These are phyloP conservation scores for Thamnophis elegans DNA, from an alignment of 2,797 vertebrate genomes.

Conservation along the genomic window DNA sequence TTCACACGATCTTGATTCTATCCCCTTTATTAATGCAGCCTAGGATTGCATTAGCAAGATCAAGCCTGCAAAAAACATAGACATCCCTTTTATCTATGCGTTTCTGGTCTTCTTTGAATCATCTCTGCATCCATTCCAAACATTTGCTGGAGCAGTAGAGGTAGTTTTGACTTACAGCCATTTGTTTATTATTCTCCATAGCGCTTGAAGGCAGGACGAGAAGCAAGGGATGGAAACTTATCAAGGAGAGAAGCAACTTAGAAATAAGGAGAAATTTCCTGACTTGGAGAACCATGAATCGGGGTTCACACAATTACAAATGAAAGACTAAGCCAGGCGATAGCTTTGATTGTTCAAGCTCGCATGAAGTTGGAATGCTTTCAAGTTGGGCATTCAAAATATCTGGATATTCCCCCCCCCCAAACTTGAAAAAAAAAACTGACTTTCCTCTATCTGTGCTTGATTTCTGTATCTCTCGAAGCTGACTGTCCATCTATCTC, in stretches of 20 bases:
- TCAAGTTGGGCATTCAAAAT: neutral
- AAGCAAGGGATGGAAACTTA: neutral
- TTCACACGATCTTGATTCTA: too few relatives aligned
- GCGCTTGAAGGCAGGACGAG: neutral
- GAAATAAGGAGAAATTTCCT: neutral
- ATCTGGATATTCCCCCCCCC: neutral
- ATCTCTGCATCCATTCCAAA: too few relatives aligned
- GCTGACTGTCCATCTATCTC: neutral
- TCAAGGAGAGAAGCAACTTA: neutral
- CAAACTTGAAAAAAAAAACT: neutral
- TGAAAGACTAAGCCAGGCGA: neutral
- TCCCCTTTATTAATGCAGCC: too few relatives aligned
- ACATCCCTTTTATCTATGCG: too few relatives aligned
- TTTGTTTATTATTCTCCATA: neutral
- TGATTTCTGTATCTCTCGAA: neutral
- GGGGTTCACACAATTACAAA: neutral
- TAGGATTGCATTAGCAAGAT: too few relatives aligned
- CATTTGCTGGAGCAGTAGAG: too few relatives aligned
- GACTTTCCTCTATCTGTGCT: neutral
- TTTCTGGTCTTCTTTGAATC: too few relatives aligned
- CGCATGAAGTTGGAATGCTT: neutral
- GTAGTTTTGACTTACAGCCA: too few relatives aligned
- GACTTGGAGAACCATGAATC: neutral
- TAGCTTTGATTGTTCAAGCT: neutral
- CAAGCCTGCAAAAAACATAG: too few relatives aligned